A percentile compares a stretch with the other conserved stretches of the same genome.
These are phyloP conservation scores for Priocnemis perturbator DNA, from an alignment of 2,888 invertebrate species.

Conservation along the genomic window DNA sequence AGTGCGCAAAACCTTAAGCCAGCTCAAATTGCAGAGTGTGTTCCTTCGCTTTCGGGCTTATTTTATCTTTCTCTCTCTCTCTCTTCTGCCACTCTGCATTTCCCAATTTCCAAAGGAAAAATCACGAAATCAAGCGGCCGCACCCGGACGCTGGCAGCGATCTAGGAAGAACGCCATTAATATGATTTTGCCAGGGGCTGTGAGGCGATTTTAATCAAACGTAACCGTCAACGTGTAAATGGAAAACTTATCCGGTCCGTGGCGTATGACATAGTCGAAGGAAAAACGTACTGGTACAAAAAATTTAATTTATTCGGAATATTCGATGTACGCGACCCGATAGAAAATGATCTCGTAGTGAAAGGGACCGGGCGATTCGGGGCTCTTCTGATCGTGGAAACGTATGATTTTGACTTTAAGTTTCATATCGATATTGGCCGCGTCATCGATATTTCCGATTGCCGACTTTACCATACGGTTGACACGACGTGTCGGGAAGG, in stretches of 20 bases:
- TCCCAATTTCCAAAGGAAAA: neutral
- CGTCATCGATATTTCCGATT: slow-evolving; percentile 5
- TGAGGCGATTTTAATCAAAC: slow-evolving; percentile 29
- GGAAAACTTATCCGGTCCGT: slow-evolving; percentile 1
- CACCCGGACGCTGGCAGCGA: neutral
- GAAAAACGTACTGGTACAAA: slow-evolving; percentile 28
- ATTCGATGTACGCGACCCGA: slow-evolving; percentile 12
- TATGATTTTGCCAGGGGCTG: neutral
- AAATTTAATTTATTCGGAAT: slow-evolving; percentile 49
- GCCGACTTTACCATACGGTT: neutral
- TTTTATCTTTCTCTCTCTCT: no score
- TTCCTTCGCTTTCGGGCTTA: no score
- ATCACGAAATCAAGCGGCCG: slow-evolving; percentile 57
- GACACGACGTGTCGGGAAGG: neutral
- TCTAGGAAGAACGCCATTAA: neutral
- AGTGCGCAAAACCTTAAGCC: no score
- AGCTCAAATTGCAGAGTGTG: no score
- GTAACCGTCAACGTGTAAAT: slow-evolving; percentile 15
- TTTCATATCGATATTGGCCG: slow-evolving; percentile 10
- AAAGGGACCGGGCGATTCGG: neutral
- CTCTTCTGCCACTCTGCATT: no score
- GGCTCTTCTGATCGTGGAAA: neutral
- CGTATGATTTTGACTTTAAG: slow-evolving; percentile 1
- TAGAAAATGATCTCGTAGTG: neutral
- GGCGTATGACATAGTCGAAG: neutral